Evolutionary conservation across 2,113 vertebrate species (phyloP).

Genomic region (Cottus gobio): DNA sequence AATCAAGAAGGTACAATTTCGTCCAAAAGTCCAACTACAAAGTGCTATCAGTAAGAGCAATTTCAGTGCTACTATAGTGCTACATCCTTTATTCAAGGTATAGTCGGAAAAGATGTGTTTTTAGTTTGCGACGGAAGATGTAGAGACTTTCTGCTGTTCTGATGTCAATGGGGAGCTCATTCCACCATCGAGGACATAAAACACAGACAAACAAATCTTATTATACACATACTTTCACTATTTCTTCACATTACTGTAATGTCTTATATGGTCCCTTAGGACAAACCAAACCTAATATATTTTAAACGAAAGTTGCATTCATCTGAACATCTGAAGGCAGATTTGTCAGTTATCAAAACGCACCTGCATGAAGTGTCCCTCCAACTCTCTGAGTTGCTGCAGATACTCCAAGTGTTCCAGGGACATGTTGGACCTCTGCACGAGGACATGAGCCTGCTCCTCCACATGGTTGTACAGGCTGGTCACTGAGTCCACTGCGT

Average conservation of each 20-base stretch:
- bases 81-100: too few relatives aligned
- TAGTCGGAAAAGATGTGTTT: too few relatives aligned
- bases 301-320: background rate
- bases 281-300: background rate
- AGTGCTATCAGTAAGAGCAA: too few relatives aligned
- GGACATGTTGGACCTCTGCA: constrained; percentile 88
- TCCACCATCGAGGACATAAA: too few relatives aligned
- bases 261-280: background rate
- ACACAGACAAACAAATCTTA: background rate
- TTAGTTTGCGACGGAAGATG: too few relatives aligned
- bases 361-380: constrained; percentile 88
- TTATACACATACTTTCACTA: background rate
- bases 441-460: constrained; percentile 89
- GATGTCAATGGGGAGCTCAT: too few relatives aligned
- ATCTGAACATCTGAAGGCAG: background rate
- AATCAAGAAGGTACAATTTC: too few relatives aligned
- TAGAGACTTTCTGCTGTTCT: too few relatives aligned
- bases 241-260: background rate
- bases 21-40: too few relatives aligned
- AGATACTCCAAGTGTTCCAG: constrained; percentile 89
- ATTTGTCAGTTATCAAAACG: background rate
- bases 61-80: too few relatives aligned
- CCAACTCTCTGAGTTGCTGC: constrained; percentile 82
- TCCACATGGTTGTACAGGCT: constrained; percentile 89
- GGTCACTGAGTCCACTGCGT: constrained; percentile 83